These are phyloP conservation scores for Aethina tumida DNA, from an alignment of 1,140 invertebrate genomes.

Conservation along the genomic window DNA sequence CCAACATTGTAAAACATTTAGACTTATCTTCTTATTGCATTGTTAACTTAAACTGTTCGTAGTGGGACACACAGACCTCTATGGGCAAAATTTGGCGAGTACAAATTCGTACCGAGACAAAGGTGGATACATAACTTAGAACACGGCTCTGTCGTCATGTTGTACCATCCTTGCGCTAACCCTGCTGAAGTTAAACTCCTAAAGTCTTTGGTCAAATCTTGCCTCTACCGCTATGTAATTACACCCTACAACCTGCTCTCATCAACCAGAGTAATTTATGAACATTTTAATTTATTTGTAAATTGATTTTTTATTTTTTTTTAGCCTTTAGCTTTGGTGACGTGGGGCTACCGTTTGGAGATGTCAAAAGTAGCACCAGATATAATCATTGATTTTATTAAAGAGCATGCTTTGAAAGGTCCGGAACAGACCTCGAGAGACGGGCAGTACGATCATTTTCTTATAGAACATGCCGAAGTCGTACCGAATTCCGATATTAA, in stretches of 20 bases:
- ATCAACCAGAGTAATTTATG: conserved; percentile 46
- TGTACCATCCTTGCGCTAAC: conserved; percentile 83
- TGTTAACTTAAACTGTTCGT: conserved; percentile 27
- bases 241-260: conserved; percentile 58
- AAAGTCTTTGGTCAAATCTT: conserved; percentile 52
- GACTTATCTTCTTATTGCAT: not conserved
- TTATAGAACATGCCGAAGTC: conserved; percentile 38
- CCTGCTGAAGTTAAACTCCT: conserved; percentile 52
- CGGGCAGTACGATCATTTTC: conserved; percentile 46
- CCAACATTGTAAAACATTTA: conserved; percentile 47
- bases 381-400: conserved; percentile 54
- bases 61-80: conserved; percentile 73
- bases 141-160: conserved; percentile 75
- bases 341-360: conserved; percentile 64
- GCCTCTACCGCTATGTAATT: conserved; percentile 72
- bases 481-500: conserved; percentile 41
- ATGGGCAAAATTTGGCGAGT: conserved; percentile 76
- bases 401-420: conserved; percentile 50
- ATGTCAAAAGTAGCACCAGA: conserved; percentile 59
- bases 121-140: conserved; percentile 80
- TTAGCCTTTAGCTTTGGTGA: conserved; percentile 63
- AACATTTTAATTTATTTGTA: conserved; percentile 6
- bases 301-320: conserved; percentile 29
- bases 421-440: conserved; percentile 50
- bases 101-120: conserved; percentile 69